Base-by-base conservation (phyloP, 2,888 invertebrate species). In the Pachymerium ferrugineum region DNA sequence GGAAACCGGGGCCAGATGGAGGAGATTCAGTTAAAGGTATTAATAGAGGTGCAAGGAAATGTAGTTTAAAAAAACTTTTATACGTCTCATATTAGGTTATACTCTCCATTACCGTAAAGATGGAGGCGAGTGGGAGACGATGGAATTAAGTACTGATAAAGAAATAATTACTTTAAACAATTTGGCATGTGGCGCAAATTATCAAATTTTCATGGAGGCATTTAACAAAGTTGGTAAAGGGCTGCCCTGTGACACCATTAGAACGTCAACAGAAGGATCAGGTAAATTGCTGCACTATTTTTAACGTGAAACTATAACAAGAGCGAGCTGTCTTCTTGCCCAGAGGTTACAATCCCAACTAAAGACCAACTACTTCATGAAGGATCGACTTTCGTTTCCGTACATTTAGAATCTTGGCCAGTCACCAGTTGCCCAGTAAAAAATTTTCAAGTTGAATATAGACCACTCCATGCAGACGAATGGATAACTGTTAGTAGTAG, bases 1-100 rank as follows among this genome's bases (percentile, higher is more conserved):
- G 77, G 77, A 72, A 72, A 54, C 28, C 54, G 28, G 72, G 72
- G 1, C 47, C 72, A 30, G 29, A 54, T 72, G 72, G 72, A 28
- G 72, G 72, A 5, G 72, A 72, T 54, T 25, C 42, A 4, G 29
- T 72, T 8, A 42, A 54, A 47, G 72, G 72, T 72, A 29, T 10
- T 29, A 8, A 22, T 3, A 47, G 3, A 16, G 16, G 22, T 47
- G n/a, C n/a, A n/a, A n/a, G n/a, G n/a, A n/a, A n/a, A n/a, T n/a
- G n/a, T n/a, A n/a, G n/a, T n/a, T n/a, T n/a, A n/a, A n/a, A n/a
- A n/a, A n/a, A n/a, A n/a, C n/a, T n/a, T n/a, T n/a, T n/a, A n/a
- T n/a, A n/a, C n/a, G n/a, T 38, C 14, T 38, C 16, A 38, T 14
- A 38, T 8, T 67, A 69, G 69, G 69, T 30, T 69, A 69, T 14